phyloP scores from a whole-genome alignment of 2,113 vertebrate genomes.

The Gobiocypris rarus region DNA sequence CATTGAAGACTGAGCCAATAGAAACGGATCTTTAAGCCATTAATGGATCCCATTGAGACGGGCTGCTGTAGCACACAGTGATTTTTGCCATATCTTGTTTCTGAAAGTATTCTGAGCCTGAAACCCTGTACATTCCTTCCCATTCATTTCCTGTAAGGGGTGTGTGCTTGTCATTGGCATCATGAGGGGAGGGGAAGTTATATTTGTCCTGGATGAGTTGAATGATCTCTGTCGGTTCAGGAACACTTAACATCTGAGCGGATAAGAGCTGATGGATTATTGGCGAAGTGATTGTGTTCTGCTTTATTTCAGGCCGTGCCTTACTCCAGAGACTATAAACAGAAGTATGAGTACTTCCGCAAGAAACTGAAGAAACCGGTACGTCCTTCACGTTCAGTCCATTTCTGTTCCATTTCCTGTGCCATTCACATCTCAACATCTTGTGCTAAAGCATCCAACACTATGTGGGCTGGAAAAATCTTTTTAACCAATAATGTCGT shows the following conservation, averaged over 20 bases:
- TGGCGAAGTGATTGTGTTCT: background rate
- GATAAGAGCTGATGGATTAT: background rate
- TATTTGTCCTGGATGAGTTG: background rate
- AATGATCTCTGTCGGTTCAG: background rate
- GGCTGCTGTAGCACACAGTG: background rate
- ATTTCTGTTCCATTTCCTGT: background rate
- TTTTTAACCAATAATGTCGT: background rate
- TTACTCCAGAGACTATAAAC: conserved; percentile 98
- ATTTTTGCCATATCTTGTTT: background rate
- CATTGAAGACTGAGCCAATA: background rate
- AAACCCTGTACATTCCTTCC: conserved; percentile 24
- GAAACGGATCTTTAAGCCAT: background rate
- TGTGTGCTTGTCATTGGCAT: background rate
- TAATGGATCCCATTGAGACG: background rate
- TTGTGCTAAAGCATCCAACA: too few relatives aligned
- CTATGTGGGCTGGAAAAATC: too few relatives aligned
- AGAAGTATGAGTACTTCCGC: conserved; percentile 98
- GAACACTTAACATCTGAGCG: background rate
- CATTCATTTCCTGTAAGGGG: background rate
- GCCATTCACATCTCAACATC: background rate
- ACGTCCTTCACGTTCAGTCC: conserved; percentile 45
- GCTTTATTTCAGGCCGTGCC: conserved; percentile 88
- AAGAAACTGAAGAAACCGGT: conserved; percentile 98
- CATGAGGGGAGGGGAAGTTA: background rate
- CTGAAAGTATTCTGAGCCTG: background rate